Percentiles rank a stretch among this genome's conserved stretches.
Evolutionary conservation across 1,140 invertebrate genomes (phyloP).

Genomic region (Heliconius hermathena): DNA sequence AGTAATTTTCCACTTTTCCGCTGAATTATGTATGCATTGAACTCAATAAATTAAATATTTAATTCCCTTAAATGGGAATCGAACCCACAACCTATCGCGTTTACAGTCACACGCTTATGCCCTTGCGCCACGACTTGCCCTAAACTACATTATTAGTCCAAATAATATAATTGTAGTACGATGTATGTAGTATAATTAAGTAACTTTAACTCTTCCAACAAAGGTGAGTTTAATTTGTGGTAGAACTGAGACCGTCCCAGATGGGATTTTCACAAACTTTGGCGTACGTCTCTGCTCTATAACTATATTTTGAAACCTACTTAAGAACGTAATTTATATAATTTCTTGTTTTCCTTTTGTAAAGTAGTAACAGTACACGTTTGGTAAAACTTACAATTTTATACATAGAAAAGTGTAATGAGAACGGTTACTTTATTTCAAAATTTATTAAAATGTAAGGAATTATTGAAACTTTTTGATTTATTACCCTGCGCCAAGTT

Average conservation of each 20-base stretch:
- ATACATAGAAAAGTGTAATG: neutral
- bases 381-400: neutral
- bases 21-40: too few species aligned
- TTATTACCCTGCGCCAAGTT: too few species aligned
- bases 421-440: too few species aligned
- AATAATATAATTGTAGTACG: neutral
- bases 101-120: too few species aligned
- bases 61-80: too few species aligned
- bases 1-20: too few species aligned
- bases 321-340: neutral
- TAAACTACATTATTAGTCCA: neutral
- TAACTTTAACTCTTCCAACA: slow-evolving; percentile 2
- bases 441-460: too few species aligned
- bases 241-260: neutral
- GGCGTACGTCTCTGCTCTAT: neutral
- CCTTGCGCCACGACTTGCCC: too few species aligned
- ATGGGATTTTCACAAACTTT: neutral
- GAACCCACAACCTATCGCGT: too few species aligned
- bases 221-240: slow-evolving; percentile 14
- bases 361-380: neutral
- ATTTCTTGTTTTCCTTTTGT: neutral
- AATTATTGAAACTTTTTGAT: too few species aligned
- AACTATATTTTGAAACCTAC: neutral
- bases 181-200: neutral
- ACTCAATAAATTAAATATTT: too few species aligned